phyloP scores from a whole-genome alignment of 2,113 vertebrate species.

The Takifugu bimaculatus region DNA sequence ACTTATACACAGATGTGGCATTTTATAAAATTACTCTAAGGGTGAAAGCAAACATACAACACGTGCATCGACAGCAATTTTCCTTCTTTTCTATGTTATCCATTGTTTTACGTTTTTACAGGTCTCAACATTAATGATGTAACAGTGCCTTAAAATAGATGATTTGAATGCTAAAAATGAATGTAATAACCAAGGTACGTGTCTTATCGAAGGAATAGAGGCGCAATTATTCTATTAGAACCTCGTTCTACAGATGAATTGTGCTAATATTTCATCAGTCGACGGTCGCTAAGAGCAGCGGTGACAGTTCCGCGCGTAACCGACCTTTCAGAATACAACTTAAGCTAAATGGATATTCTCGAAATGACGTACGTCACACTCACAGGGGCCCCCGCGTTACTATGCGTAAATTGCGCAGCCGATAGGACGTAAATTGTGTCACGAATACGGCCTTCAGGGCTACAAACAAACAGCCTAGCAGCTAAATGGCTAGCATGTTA shows the following conservation, averaged over 20 bases:
- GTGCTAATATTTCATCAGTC: slow-evolving; percentile 48
- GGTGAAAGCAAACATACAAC: too few relatives aligned
- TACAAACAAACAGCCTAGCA: slow-evolving; percentile 74
- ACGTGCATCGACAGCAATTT: too few relatives aligned
- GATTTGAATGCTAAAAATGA: too few relatives aligned
- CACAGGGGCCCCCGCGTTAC: slow-evolving; percentile 44
- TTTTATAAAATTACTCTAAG: too few relatives aligned
- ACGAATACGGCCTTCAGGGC: slow-evolving; percentile 72
- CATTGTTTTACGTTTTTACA: too few relatives aligned
- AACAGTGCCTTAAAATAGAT: too few relatives aligned
- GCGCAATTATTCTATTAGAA: neutral
- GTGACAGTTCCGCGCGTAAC: slow-evolving; percentile 64
- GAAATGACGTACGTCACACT: slow-evolving; percentile 45
- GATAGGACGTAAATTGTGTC: slow-evolving; percentile 62
- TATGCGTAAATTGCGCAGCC: slow-evolving; percentile 49
- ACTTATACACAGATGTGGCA: too few relatives aligned
- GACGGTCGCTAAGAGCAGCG: slow-evolving; percentile 28
- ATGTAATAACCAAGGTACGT: too few relatives aligned
- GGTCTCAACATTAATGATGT: too few relatives aligned
- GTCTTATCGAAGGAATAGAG: too few relatives aligned
- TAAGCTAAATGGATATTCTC: slow-evolving; percentile 42
- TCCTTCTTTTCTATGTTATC: too few relatives aligned
- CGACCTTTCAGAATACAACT: slow-evolving; percentile 51
- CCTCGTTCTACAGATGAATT: neutral
- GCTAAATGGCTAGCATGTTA: slow-evolving; percentile 53